Conservation (phyloP, 2,113 vertebrate genomes). For the Corythaeola cristata region DNA sequence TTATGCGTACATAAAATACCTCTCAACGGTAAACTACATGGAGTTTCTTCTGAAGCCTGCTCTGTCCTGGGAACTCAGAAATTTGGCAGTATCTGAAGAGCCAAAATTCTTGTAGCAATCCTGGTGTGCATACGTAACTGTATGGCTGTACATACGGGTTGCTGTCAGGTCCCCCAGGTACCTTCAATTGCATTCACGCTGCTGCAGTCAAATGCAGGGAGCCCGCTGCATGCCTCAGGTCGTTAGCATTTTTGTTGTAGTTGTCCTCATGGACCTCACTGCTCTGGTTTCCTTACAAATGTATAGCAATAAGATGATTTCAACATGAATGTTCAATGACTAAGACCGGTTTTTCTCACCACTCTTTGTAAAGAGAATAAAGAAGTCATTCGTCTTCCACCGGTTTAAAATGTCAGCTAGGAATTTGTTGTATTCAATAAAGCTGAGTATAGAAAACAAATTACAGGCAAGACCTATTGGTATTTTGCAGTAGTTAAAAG, state of each 20-base stretch:
- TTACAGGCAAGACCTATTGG: not conserved
- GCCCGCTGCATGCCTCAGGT: not conserved
- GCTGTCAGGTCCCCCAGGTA: accelerated
- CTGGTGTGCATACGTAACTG: accelerated
- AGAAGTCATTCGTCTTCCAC: not conserved
- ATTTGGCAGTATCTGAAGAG: not conserved
- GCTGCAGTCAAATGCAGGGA: not conserved
- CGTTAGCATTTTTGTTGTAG: not conserved
- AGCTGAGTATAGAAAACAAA: not conserved
- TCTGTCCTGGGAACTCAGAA: not conserved
- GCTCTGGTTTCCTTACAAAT: not conserved
- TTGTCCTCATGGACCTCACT: not conserved
- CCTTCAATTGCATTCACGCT: accelerated
- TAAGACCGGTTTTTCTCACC: not conserved
- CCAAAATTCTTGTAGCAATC: not conserved
- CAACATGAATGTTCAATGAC: not conserved
- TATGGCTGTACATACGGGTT: not conserved
- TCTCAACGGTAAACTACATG: not conserved
- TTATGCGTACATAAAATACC: not conserved
- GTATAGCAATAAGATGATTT: not conserved
- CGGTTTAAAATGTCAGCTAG: not conserved
- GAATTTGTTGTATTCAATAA: not conserved
- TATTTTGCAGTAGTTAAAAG: not conserved
- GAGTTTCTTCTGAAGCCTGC: not conserved
- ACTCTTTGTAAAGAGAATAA: not conserved